Conservation (phyloP, 2,888 invertebrate genomes). For the Brenthis daphne region DNA sequence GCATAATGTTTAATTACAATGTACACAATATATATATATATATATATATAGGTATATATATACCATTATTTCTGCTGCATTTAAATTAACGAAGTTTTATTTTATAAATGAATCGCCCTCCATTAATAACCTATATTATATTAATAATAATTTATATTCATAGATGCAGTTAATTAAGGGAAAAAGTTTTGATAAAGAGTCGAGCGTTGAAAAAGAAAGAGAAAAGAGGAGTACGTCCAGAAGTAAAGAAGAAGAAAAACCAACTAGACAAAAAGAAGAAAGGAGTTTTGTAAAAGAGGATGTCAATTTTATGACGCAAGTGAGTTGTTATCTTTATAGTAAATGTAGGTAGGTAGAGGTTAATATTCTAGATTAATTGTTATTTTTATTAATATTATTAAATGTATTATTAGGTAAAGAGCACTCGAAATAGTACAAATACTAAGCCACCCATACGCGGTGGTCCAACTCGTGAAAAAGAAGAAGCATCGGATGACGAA, state of each 20-base stretch:
- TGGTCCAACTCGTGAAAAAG: constrained; percentile 69
- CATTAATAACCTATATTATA: not conserved
- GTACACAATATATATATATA: too few relatives aligned
- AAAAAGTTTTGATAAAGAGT: constrained; percentile 80
- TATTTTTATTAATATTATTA: not conserved
- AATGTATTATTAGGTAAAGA: constrained; percentile 63
- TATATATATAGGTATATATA: too few relatives aligned
- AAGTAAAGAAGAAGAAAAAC: constrained; percentile 75
- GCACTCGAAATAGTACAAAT: constrained; percentile 57
- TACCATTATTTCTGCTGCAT: too few relatives aligned
- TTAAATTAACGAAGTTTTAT: too few relatives aligned
- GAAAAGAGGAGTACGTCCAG: constrained; percentile 71
- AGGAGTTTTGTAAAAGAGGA: constrained; percentile 67
- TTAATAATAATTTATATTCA: constrained; percentile 42
- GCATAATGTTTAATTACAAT: too few relatives aligned
- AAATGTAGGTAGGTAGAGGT: not conserved
- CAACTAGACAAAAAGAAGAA: constrained; percentile 58
- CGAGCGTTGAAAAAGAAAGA: constrained; percentile 75
- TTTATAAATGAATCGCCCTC: too few relatives aligned
- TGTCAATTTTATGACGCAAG: constrained; percentile 78
- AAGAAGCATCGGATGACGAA: constrained; percentile 75
- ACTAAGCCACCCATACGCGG: constrained; percentile 71
- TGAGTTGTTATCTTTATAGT: constrained; percentile 41
- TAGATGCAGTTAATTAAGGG: constrained; percentile 81
- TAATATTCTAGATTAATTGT: not conserved